phyloP scores from a whole-genome alignment of 2,888 invertebrate genomes.

The Tetragonisca angustula region DNA sequence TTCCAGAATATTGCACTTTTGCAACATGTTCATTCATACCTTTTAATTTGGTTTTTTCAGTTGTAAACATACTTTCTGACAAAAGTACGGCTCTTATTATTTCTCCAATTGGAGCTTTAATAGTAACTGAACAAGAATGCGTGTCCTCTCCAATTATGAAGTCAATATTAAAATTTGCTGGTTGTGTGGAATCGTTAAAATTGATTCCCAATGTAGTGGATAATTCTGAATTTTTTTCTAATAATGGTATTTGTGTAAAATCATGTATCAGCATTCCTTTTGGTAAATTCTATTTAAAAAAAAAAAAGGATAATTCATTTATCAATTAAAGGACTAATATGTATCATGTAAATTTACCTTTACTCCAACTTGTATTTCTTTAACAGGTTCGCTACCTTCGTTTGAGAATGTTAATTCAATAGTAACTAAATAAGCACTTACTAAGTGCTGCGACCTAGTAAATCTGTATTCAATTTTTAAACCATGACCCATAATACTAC shows the following conservation, averaged over 20 bases:
- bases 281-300: constrained; percentile 86
- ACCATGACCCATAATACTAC: constrained; percentile 90
- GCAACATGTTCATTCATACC: constrained; percentile 95
- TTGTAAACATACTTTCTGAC: constrained; percentile 88
- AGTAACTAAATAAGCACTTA: constrained; percentile 92
- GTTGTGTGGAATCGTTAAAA: constrained; percentile 96
- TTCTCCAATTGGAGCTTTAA: constrained; percentile 95
- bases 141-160: constrained; percentile 84
- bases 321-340: too few relatives aligned
- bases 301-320: constrained; percentile 19
- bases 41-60: constrained; percentile 91
- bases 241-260: constrained; percentile 88
- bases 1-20: constrained; percentile 83
- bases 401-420: constrained; percentile 93
- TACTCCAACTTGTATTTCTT: constrained; percentile 89
- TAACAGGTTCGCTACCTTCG: constrained; percentile 87
- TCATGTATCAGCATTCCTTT: constrained; percentile 90
- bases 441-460: constrained; percentile 92
- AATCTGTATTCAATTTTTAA: constrained; percentile 88
- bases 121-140: constrained; percentile 83
- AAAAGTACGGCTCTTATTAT: constrained; percentile 92
- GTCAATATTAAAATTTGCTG: constrained; percentile 91
- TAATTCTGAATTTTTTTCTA: constrained; percentile 88
- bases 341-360: constrained; percentile 86
- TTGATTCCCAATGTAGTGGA: constrained; percentile 92